Conservation (phyloP, 2,113 vertebrate species). For the Callorhinus ursinus region DNA sequence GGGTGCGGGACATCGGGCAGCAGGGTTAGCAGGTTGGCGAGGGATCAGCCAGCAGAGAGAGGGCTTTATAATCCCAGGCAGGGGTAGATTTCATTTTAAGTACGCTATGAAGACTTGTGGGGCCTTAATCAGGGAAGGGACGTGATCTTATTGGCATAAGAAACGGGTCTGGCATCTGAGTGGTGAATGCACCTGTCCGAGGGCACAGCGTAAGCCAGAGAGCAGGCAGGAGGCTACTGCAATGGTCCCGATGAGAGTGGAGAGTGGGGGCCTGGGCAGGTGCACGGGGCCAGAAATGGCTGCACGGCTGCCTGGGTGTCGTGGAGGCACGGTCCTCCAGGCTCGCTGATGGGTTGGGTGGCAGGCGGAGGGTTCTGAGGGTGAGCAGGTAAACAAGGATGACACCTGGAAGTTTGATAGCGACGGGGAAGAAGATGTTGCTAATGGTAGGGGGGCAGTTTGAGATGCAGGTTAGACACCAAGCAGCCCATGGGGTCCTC, state of each 20-base stretch:
- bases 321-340: fast-evolving
- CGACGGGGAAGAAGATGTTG: not conserved
- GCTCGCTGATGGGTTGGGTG: not conserved
- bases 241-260: not conserved
- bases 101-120: not conserved
- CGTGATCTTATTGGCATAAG: not conserved
- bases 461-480: not conserved
- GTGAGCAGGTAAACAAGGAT: no score
- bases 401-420: fast-evolving
- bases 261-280: not conserved
- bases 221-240: fast-evolving
- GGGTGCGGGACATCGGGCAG: not conserved
- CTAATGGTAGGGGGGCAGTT: not conserved
- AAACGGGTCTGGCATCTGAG: not conserved
- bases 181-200: no score
- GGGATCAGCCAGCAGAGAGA: not conserved
- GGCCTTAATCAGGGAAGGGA: not conserved
- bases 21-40: not conserved
- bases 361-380: fast-evolving
- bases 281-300: fast-evolving
- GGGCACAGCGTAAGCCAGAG: fast-evolving
- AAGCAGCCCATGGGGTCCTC: not conserved
- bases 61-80: fast-evolving
- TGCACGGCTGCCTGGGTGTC: fast-evolving
- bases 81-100: not conserved